These are phyloP conservation scores for Syncerus caffer DNA, from an alignment of 2,797 vertebrate genomes.

Conservation along the genomic window DNA sequence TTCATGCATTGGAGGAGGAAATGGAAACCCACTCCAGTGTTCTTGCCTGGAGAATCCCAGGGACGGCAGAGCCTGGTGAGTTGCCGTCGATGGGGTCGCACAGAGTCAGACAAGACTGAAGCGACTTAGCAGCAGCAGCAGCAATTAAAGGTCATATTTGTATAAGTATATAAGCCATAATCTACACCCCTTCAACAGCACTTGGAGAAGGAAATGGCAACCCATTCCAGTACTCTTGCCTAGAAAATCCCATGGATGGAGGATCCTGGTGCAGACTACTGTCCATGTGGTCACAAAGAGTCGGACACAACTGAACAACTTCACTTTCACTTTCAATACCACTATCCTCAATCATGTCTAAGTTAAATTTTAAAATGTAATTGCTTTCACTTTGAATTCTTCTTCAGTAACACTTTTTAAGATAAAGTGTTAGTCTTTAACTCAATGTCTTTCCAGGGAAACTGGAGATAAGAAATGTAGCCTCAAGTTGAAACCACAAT, in stretches of 20 bases:
- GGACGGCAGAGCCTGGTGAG: too few species aligned
- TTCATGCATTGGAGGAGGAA: too few species aligned
- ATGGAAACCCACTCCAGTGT: too few species aligned
- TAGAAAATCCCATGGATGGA: too few species aligned
- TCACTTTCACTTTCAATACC: not conserved
- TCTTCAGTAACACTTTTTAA: not conserved
- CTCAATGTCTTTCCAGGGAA: not conserved
- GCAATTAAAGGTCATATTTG: not conserved
- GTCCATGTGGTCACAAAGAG: too few species aligned
- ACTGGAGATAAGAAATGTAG: not conserved
- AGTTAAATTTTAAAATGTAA: not conserved
- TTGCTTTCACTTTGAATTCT: not conserved
- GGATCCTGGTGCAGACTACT: too few species aligned
- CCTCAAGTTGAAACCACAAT: not conserved
- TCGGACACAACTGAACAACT: rapidly evolving
- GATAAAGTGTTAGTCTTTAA: not conserved
- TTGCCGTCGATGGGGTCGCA: too few species aligned
- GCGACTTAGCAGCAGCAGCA: too few species aligned
- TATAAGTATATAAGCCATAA: not conserved
- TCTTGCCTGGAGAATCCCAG: too few species aligned
- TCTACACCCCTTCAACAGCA: not conserved
- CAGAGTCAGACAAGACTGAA: too few species aligned
- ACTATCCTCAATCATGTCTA: not conserved
- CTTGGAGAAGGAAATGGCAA: too few species aligned
- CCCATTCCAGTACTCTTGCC: too few species aligned